A percentile compares a stretch with the other conserved stretches of the same genome.
These are phyloP conservation scores for Hedya salicella DNA, from an alignment of 2,888 invertebrate species.

Conservation along the genomic window DNA sequence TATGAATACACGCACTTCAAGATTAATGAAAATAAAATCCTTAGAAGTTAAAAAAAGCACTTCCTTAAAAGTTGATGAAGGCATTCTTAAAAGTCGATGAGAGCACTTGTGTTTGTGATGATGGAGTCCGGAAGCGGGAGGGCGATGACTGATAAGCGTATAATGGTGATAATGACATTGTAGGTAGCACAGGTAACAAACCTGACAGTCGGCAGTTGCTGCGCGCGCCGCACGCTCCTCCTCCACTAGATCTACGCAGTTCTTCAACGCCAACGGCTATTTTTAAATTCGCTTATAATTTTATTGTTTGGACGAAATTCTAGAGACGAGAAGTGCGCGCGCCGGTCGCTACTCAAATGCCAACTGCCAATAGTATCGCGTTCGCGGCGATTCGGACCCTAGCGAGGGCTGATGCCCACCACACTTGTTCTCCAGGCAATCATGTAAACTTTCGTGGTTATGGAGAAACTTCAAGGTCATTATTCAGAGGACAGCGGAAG, in stretches of 20 bases:
- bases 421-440: slow-evolving; percentile 3
- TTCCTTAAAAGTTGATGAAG: neutral
- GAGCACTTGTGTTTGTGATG: neutral
- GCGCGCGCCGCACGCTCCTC: slow-evolving; percentile 77
- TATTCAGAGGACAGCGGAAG: neutral
- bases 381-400: slow-evolving; percentile 45
- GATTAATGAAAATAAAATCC: slow-evolving; percentile 18
- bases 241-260: slow-evolving; percentile 71
- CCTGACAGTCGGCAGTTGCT: slow-evolving; percentile 71
- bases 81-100: neutral
- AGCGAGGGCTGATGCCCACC: slow-evolving; percentile 28
- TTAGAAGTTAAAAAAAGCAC: neutral
- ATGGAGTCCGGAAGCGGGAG: slow-evolving; percentile 42
- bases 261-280: slow-evolving; percentile 69
- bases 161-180: slow-evolving; percentile 82
- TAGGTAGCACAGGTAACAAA: slow-evolving; percentile 77
- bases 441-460: neutral
- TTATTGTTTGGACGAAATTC: slow-evolving; percentile 82
- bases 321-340: slow-evolving; percentile 78
- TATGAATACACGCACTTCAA: slow-evolving; percentile 9
- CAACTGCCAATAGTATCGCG: slow-evolving; percentile 62
- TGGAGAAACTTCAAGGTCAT: neutral
- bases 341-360: slow-evolving; percentile 76
- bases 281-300: slow-evolving; percentile 82
- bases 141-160: slow-evolving; percentile 63